Evolutionary conservation across 2,888 invertebrate genomes (phyloP).

Genomic region (Chrysodeixis includens): DNA sequence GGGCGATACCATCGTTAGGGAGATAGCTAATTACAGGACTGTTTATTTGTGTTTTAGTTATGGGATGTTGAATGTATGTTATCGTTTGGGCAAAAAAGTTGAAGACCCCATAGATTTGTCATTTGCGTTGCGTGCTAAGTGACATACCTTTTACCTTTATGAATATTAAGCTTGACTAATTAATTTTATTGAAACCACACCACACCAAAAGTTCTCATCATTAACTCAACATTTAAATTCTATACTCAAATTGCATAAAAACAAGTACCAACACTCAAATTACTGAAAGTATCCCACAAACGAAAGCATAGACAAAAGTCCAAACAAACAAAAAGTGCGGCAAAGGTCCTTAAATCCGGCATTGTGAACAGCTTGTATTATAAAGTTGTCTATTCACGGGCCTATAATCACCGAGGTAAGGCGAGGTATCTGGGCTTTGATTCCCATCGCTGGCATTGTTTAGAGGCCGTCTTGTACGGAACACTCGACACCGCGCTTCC

Average conservation of each 20-base stretch:
- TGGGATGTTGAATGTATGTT: too few relatives aligned
- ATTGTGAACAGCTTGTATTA: conserved; percentile 36
- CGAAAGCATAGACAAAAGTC: not conserved
- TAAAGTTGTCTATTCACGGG: conserved; percentile 40
- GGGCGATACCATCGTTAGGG: conserved; percentile 65
- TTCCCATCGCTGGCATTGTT: conserved; percentile 55
- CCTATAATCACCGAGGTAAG: conserved; percentile 65
- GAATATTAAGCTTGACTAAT: too few relatives aligned
- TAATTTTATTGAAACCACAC: too few relatives aligned
- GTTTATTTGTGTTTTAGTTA: not conserved
- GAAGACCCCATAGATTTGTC: too few relatives aligned
- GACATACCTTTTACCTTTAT: too few relatives aligned
- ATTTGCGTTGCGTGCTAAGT: too few relatives aligned
- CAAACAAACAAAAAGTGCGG: conserved; percentile 25
- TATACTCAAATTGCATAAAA: not conserved
- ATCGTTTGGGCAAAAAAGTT: too few relatives aligned
- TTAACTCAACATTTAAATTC: too few relatives aligned
- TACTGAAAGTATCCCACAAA: not conserved
- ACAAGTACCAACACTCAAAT: not conserved
- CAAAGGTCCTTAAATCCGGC: conserved; percentile 13
- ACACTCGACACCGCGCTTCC: conserved; percentile 88
- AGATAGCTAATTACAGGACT: conserved; percentile 37
- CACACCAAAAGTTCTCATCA: too few relatives aligned
- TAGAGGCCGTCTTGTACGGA: conserved; percentile 50
- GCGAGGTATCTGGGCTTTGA: conserved; percentile 55